Percentiles rank a stretch among this genome's conserved stretches.
Conservation (phyloP, 2,797 vertebrate species). For the Botia kubotai region DNA sequence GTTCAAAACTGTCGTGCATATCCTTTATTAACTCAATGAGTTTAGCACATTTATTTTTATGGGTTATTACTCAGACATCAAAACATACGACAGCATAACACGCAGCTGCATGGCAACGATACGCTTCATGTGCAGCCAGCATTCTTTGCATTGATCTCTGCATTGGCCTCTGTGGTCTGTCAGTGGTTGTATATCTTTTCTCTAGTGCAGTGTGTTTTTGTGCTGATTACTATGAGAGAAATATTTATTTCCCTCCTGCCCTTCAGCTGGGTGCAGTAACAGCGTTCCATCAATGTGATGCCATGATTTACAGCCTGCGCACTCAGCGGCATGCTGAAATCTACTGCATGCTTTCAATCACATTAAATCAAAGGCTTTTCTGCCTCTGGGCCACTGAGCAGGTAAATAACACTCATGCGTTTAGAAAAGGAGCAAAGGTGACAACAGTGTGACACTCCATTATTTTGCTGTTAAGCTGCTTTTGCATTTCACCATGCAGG, state of each 20-base stretch:
- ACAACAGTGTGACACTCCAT: slow-evolving; percentile 12
- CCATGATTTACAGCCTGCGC: slow-evolving; percentile 54
- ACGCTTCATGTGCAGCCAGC: slow-evolving; percentile 4
- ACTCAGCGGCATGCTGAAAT: slow-evolving; percentile 53
- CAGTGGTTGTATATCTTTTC: slow-evolving; percentile 38
- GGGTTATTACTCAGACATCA: background rate
- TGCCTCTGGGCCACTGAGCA: slow-evolving; percentile 13
- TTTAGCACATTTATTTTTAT: background rate
- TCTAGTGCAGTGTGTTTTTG: slow-evolving; percentile 6
- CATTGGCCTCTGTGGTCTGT: slow-evolving; percentile 15
- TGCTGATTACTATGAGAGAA: slow-evolving; percentile 27
- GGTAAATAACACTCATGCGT: slow-evolving; percentile 40
- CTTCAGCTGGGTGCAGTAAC: slow-evolving; percentile 22
- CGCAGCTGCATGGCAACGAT: too few species aligned
- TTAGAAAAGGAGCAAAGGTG: slow-evolving; percentile 17
- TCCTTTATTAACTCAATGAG: background rate
- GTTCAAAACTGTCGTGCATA: background rate
- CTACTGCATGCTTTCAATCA: slow-evolving; percentile 52
- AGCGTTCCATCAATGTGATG: slow-evolving; percentile 48
- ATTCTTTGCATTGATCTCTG: slow-evolving; percentile 53
- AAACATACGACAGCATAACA: background rate
- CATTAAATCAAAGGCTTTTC: slow-evolving; percentile 52
- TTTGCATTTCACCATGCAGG: slow-evolving; percentile 36
- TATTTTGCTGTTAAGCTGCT: slow-evolving; percentile 8
- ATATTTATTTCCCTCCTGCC: slow-evolving; percentile 43